phyloP scores from a whole-genome alignment of 2,888 invertebrate genomes.

The Synergus umbraculus region DNA sequence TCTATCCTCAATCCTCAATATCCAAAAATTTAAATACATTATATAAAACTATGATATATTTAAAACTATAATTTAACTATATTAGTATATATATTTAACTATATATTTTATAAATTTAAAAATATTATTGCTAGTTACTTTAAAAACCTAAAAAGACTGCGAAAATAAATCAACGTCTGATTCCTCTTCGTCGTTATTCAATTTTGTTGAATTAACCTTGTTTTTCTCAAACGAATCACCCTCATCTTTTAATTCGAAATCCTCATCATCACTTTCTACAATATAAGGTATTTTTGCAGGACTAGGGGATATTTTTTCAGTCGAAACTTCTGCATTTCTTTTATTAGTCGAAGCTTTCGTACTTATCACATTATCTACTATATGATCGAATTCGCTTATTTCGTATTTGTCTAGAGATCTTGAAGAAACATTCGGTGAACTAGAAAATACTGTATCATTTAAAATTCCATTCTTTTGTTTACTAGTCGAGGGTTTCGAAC shows the following conservation, averaged over 20 bases:
- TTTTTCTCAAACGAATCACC: not conserved
- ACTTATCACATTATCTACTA: not conserved
- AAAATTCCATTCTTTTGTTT: not conserved
- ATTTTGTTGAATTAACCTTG: not conserved
- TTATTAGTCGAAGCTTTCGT: not conserved
- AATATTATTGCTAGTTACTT: not conserved
- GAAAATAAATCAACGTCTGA: not conserved
- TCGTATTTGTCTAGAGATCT: not conserved
- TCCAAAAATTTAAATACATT: too few species aligned
- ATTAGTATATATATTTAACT: too few species aligned
- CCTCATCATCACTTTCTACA: constrained; percentile 1
- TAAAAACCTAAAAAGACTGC: not conserved
- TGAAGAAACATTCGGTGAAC: not conserved
- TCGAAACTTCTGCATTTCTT: not conserved
- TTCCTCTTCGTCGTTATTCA: not conserved
- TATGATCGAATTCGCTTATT: not conserved
- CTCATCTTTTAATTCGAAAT: constrained; percentile 1
- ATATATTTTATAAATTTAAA: not conserved
- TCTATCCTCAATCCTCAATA: too few species aligned
- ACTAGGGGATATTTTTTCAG: not conserved
- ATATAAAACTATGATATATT: too few species aligned
- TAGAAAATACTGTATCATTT: not conserved
- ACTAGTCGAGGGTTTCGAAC: not conserved
- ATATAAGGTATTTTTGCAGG: not conserved
- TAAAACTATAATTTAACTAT: too few species aligned